Evolutionary conservation across 2,797 vertebrate genomes (phyloP).

Genomic region (Propithecus perrieri): DNA sequence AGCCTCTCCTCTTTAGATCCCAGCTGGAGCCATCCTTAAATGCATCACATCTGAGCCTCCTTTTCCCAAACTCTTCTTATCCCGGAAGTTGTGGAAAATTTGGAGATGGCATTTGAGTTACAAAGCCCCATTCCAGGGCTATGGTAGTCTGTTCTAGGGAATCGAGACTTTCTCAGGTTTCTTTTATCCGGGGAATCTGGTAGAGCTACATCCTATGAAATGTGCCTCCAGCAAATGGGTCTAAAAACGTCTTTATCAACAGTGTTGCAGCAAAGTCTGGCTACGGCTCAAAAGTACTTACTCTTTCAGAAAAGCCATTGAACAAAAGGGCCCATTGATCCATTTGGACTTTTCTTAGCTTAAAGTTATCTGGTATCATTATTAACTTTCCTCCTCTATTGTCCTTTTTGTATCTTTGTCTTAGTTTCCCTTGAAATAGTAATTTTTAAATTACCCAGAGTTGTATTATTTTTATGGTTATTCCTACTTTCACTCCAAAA

Average conservation of each 20-base stretch:
- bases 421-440: neutral
- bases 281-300: neutral
- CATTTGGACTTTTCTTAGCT: neutral
- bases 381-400: neutral
- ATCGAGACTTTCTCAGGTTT: neutral
- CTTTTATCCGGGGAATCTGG: neutral
- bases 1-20: neutral
- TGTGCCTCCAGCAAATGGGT: neutral
- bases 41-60: neutral
- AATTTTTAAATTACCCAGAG: neutral
- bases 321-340: neutral
- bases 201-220: neutral
- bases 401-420: neutral
- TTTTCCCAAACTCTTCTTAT: neutral
- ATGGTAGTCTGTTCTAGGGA: neutral
- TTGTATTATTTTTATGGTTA: neutral
- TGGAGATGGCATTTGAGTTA: neutral
- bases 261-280: too few species aligned
- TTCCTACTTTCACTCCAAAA: neutral
- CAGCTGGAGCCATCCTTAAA: neutral
- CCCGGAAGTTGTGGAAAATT: neutral
- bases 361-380: neutral
- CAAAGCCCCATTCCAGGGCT: neutral
- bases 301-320: neutral
- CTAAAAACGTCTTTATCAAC: neutral